Base-by-base conservation (phyloP, 2,888 invertebrate species). In the Drepana falcataria region DNA sequence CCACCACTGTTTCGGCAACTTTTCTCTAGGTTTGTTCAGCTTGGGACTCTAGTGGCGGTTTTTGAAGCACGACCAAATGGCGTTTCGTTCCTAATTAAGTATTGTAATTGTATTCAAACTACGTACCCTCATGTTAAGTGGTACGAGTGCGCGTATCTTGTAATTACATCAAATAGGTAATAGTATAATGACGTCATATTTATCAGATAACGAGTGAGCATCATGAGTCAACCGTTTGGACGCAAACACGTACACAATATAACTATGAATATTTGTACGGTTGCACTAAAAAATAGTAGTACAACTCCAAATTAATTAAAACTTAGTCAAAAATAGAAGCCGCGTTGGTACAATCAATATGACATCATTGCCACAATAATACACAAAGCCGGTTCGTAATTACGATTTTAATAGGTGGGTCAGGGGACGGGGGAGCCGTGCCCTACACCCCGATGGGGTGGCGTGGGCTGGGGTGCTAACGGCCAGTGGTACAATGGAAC, bases 361-460 rank as follows among this genome's bases (percentile, higher is more conserved):
- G 75, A 77, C 76, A 79, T 80, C 67, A 80, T 80, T 85, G 78
- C 69, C 75, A 76, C 81, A 83, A 83, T 83, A 83, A 83, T 76
- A 85, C 79, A 78, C 79, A 81, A 77, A 81, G 81, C 77, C 76
- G 72, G 76, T 71, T 69, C 77, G 80, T 85, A 85, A 88, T 88
- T 87, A 87, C 81, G 77, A 84, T 85, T 88, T 87, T 87, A 88
- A 87, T 86, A 80, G 85, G 83, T 81, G 81, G 85, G 86, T 84
- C 87, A 87, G 76, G 68, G 72, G 68, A 67, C 69, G 70, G 71
- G 71, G 21, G 21, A 21, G 21, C 21, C 63, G 66, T 66, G 56
- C 58, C 49, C 59, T 57, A 59, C 55, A 52, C 55, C 56, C 57
- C 56, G 37, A 59, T 62, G 47, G 55, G 49, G 57, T 60, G 60